Evolutionary conservation across 2,113 vertebrate species (phyloP).

Genomic region (Trogon surrucura): DNA sequence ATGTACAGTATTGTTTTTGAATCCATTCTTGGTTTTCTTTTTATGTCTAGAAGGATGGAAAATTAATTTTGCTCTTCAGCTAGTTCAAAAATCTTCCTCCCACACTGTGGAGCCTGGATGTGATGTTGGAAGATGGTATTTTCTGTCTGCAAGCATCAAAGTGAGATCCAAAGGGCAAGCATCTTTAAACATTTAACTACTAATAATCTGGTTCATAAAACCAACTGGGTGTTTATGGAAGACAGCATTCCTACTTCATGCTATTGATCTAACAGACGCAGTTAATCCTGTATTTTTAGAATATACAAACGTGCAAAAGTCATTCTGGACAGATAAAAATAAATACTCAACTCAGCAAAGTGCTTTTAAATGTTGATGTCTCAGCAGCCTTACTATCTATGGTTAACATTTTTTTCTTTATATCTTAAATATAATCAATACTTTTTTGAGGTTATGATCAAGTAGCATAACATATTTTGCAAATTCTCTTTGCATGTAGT

Average conservation of each 20-base stretch:
- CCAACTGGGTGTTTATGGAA: background rate
- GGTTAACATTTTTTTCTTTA: background rate
- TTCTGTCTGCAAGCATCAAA: constrained; percentile 24
- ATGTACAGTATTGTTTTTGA: background rate
- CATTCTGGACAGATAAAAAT: constrained; percentile 7
- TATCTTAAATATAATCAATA: constrained; percentile 39
- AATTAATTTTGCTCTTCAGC: constrained; percentile 1
- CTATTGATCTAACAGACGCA: constrained; percentile 29
- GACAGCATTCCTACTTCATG: background rate
- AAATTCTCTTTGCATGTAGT: background rate
- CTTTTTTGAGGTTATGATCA: constrained; percentile 33
- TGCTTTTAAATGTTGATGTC: constrained; percentile 25
- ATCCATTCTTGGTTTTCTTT: background rate
- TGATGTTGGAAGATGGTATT: background rate
- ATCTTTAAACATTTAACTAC: constrained; percentile 60
- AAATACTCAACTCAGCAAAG: background rate
- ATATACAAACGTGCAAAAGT: background rate
- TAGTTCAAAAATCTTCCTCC: constrained; percentile 42
- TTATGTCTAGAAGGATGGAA: constrained; percentile 28
- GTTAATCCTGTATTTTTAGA: constrained; percentile 40
- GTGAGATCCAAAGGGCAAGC: constrained; percentile 29
- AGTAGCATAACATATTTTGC: constrained; percentile 19
- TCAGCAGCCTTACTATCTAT: constrained; percentile 18
- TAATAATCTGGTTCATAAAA: constrained; percentile 40
- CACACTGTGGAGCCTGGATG: constrained; percentile 26